Conservation (phyloP, 2,888 invertebrate genomes). For the Autographa pulchrina region DNA sequence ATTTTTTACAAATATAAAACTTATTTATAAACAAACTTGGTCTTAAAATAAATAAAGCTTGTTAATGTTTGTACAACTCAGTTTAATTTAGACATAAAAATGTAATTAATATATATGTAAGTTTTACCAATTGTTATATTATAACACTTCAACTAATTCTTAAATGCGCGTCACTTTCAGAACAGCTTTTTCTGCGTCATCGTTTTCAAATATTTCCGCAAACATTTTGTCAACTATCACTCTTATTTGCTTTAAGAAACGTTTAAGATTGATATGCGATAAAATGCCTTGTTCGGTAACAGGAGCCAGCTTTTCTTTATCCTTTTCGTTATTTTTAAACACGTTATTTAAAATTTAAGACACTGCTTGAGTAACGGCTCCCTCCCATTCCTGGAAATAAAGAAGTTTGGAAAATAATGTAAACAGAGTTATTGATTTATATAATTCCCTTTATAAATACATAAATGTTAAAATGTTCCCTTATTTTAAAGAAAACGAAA, state of each 20-base stretch:
- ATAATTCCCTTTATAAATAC: slow-evolving; percentile 53
- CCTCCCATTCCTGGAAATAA: slow-evolving; percentile 93
- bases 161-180: slow-evolving; percentile 77
- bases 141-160: slow-evolving; percentile 84
- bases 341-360: slow-evolving; percentile 91
- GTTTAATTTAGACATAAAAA: slow-evolving; percentile 64
- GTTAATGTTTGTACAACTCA: slow-evolving; percentile 73
- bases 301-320: slow-evolving; percentile 89
- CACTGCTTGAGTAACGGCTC: slow-evolving; percentile 91
- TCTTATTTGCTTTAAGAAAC: slow-evolving; percentile 81
- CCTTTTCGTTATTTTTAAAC: slow-evolving; percentile 91
- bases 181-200: slow-evolving; percentile 53
- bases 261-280: slow-evolving; percentile 82
- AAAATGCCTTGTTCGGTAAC: slow-evolving; percentile 84
- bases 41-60: slow-evolving; percentile 69
- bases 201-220: slow-evolving; percentile 57
- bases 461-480: slow-evolving; percentile 67
- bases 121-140: slow-evolving; percentile 40
- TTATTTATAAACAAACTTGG: slow-evolving; percentile 50
- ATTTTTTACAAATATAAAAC: slow-evolving; percentile 49
- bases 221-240: slow-evolving; percentile 80
- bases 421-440: not conserved
- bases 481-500: slow-evolving; percentile 42
- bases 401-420: not conserved
- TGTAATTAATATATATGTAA: slow-evolving; percentile 29